Evolutionary conservation across 2,113 vertebrate genomes (phyloP), one percentile per base, ranked within the genome.

Genomic region (Cacatua alba): DNA sequence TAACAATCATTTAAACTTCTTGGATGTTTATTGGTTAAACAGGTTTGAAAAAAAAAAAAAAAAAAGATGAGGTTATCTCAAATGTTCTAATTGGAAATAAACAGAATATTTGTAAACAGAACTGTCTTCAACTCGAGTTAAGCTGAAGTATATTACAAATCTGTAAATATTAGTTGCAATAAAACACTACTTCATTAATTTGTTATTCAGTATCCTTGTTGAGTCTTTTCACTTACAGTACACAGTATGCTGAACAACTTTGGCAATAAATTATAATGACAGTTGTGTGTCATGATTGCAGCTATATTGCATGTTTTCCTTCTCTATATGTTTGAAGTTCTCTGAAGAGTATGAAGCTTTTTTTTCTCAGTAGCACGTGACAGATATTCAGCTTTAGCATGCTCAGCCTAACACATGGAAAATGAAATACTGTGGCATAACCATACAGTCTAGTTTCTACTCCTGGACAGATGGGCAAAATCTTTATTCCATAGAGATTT

Each of bases 401-500:
- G 39, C 41, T 78, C 63, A 64, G 28, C 63, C 67, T 63, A 81
- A 52, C 83, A 76, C 86, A 64, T 55, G 76, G 80, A 68, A 88
- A 91, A 83, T 78, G 90, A 96, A 96, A 93, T 92, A 64, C 5
- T 51, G 33, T 74, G 70, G 35, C 79, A 90, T 72, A 94, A 97
- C 48, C 63, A 52, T 59, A 9, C 28, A 87, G 84, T 95, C 82
- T 95, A 87, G 75, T 88, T 83, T 69, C 52, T 90, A 26, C 55
- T 86, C 53, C 65, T 91, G 94, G 92, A 93, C 92, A 95, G 94
- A 97, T 90, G 91, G 88, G 92, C 82, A 90, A 93, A 97, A 94
- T 91, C 55, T 74, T 94, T 4, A 91, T 91, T 96, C 91, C 82
- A 69, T 59, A 84, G 96, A 95, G 92, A 82, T 86, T 67, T 77